Conservation (phyloP, 2,888 invertebrate genomes). For the Bellardia pandia region DNA sequence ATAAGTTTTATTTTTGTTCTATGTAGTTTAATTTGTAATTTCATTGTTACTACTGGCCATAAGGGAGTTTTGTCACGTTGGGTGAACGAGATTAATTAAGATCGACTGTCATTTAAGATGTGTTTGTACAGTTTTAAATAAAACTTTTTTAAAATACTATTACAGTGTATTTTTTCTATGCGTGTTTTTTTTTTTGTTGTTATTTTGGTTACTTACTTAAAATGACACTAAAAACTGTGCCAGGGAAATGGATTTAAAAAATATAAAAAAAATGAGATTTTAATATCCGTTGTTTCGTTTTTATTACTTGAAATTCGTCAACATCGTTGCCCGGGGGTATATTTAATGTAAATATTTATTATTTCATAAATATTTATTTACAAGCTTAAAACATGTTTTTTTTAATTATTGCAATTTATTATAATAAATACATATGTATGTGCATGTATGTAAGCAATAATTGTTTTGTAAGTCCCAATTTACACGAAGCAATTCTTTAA, state of each 20-base stretch:
- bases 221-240: background rate
- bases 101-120: conserved; percentile 62
- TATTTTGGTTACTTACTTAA: background rate
- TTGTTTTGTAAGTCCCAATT: no score
- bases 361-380: conserved; percentile 15
- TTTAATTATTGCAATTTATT: no score
- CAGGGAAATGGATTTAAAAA: background rate
- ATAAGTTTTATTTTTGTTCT: conserved; percentile 26
- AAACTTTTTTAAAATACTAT: conserved; percentile 29
- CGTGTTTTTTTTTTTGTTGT: background rate
- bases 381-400: background rate
- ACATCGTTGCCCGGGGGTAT: background rate
- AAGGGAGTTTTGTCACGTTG: conserved; percentile 7
- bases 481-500: no score
- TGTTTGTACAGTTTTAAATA: conserved; percentile 60
- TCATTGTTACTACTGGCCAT: conserved; percentile 41
- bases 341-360: conserved; percentile 4
- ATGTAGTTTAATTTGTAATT: conserved; percentile 44
- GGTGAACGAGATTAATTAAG: conserved; percentile 60
- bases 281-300: conserved; percentile 46
- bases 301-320: conserved; percentile 1
- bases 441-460: no score
- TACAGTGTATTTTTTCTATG: background rate
- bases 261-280: conserved; percentile 31
- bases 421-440: no score